Percentiles rank a stretch among this genome's conserved stretches.
phyloP scores from a whole-genome alignment of 2,797 vertebrate species.

The Todus mexicanus region DNA sequence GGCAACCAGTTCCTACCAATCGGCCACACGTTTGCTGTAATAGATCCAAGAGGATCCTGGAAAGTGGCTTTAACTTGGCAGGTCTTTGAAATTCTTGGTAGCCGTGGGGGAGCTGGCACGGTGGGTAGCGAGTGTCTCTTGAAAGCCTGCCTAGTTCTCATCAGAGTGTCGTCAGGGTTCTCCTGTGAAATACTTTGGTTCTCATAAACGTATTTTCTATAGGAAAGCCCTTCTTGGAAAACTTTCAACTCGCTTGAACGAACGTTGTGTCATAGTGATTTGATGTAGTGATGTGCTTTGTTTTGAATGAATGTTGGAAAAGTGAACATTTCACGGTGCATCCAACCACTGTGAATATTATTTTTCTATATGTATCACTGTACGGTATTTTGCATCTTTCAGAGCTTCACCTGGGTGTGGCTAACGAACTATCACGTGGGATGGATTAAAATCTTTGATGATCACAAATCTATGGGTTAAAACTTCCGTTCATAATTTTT shows the following conservation, averaged over 20 bases:
- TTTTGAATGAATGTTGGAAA: neutral
- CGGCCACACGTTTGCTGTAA: accelerated
- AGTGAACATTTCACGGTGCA: neutral
- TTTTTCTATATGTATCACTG: neutral
- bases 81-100: neutral
- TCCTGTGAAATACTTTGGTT: neutral
- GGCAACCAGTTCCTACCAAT: neutral
- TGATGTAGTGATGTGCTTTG: neutral
- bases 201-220: neutral
- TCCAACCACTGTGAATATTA: neutral
- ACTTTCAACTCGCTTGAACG: neutral
- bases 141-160: neutral
- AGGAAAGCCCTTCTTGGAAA: neutral
- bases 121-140: neutral
- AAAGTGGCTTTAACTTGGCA: neutral
- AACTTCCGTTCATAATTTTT: neutral
- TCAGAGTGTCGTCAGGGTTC: neutral
- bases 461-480: neutral
- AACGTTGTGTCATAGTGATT: neutral
- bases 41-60: neutral
- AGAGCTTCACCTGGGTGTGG: neutral
- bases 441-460: neutral
- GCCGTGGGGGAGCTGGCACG: accelerated
- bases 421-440: neutral
- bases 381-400: neutral